Evolutionary conservation across 2,888 invertebrate genomes (phyloP).

Genomic region (Erebia palarica): DNA sequence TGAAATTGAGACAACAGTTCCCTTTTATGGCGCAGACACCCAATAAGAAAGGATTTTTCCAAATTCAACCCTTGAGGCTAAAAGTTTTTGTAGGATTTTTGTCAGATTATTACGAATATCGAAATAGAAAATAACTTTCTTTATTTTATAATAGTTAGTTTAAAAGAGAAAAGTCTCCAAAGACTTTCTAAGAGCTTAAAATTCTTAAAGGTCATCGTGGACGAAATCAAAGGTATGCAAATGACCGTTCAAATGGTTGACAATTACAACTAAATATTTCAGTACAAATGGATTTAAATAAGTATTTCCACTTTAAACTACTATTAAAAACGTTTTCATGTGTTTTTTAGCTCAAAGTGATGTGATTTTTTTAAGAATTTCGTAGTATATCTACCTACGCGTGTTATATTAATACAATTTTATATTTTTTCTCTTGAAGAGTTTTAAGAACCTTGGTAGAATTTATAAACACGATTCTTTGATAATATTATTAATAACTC

Average conservation of each 20-base stretch:
- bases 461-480: no score
- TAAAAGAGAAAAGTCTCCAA: not conserved
- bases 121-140: not conserved
- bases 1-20: slow-evolving; percentile 1
- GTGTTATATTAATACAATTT: no score
- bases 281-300: slow-evolving; percentile 10
- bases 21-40: not conserved
- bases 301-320: slow-evolving; percentile 12
- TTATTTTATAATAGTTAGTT: slow-evolving; percentile 9
- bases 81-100: not conserved
- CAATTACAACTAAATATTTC: slow-evolving; percentile 29
- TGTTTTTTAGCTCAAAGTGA: not conserved
- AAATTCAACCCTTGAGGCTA: not conserved
- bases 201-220: slow-evolving; percentile 28
- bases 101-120: not conserved
- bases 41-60: not conserved
- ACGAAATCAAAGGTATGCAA: slow-evolving; percentile 30
- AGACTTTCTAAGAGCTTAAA: slow-evolving; percentile 15
- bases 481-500: no score
- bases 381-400: no score
- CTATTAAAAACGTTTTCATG: not conserved
- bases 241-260: slow-evolving; percentile 22
- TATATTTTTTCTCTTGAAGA: no score
- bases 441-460: no score
- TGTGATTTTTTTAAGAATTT: no score